phyloP scores from a whole-genome alignment of 30 jellyfish, hydroid and myxozoan genomes.

The Cassiopea andromeda region DNA sequence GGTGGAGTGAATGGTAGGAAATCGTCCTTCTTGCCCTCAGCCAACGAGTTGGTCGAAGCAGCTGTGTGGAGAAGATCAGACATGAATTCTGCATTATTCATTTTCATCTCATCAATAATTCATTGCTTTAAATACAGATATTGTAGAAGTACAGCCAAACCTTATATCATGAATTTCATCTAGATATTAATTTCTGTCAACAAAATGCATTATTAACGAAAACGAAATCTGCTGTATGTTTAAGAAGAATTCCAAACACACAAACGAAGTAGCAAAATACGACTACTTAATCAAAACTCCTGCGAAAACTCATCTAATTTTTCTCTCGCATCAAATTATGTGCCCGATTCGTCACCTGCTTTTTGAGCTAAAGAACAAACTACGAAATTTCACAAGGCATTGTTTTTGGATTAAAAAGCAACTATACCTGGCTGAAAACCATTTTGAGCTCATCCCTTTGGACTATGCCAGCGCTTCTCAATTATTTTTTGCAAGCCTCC shows the following conservation, averaged over 20 bases:
- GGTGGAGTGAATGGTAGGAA: conserved; percentile 73
- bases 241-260: background rate
- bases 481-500: no score
- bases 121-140: conserved; percentile 24
- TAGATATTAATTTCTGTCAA: conserved; percentile 3
- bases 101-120: conserved; percentile 72
- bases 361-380: background rate
- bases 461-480: no score
- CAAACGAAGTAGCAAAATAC: background rate
- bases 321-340: background rate
- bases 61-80: conserved; percentile 80
- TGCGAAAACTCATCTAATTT: background rate
- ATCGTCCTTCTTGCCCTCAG: conserved; percentile 64
- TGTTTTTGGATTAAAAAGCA: background rate
- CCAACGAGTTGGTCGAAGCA: conserved; percentile 70
- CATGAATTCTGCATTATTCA: conserved; percentile 74
- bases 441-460: background rate
- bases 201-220: conserved; percentile 19
- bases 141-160: background rate
- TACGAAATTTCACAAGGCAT: conserved; percentile 3
- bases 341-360: background rate
- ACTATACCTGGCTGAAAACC: background rate
- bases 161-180: background rate
- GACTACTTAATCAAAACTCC: background rate
- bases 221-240: background rate